Evolutionary conservation across 2,888 invertebrate genomes (phyloP), one percentile per base, ranked within the genome.

Genomic region (Camptogramma bilineatum): DNA sequence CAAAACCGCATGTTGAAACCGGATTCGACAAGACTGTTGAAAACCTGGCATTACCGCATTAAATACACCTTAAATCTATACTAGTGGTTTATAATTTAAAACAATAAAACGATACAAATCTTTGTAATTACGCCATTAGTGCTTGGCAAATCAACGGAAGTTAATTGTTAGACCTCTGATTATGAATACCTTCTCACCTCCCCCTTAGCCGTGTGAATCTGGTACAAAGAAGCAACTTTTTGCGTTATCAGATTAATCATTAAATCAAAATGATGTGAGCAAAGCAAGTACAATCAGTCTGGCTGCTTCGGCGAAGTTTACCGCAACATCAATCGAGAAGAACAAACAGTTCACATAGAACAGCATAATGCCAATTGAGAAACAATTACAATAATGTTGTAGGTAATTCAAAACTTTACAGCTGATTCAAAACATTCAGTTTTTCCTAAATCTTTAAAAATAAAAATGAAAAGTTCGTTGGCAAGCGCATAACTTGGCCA

Each of bases 71-170:
- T 59, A 69, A 73, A 68, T 57, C 66, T 57, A 65, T 67, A 73
- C 70, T 71, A 73, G 73, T 73, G 67, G 70, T 69, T 69, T 66
- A 69, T 69, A 73, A 75, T 76, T 78, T 78, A 76, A 75, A 80
- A 79, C 74, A 78, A 80, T 81, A 75, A 76, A 78, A 73, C 73
- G 82, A 85, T 84, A 78, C 72, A 79, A 80, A 88, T 88, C 84
- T 83, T 69, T 69, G 76, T 86, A 87, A 85, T 84, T 79, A 79
- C 74, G 71, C 82, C 79, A 87, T 87, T 87, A 86, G 76, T 74
- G 76, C 81, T 85, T 79, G 79, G 79, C 77, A 79, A 82, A 82
- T 71, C 83, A 85, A 85, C 88, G 86, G 89, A 87, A 84, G 86
- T 82, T 86, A 86, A 87, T 87, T 86, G 86, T 86, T 81, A 79